Conservation (phyloP, 1,140 invertebrate genomes). For the Bursaphelenchus mucronatus region DNA sequence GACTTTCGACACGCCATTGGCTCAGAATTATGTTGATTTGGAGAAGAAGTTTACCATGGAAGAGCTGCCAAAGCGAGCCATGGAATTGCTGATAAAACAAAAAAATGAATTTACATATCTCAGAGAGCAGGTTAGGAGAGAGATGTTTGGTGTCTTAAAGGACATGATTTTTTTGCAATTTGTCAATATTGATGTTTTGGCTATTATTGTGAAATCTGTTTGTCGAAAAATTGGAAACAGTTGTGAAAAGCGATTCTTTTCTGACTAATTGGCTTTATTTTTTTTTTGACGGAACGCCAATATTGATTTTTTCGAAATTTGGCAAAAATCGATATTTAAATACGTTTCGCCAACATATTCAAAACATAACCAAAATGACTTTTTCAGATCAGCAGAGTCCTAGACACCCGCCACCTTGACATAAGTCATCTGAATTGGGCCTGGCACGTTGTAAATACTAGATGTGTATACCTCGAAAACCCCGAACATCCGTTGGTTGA, state of each 20-base stretch:
- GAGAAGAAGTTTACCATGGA: not conserved
- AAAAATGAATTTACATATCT: constrained; percentile 10
- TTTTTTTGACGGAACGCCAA: constrained; percentile 6
- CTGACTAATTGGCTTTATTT: constrained; percentile 20
- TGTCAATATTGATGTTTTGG: too few species aligned
- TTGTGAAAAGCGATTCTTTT: not conserved
- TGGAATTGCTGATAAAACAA: constrained; percentile 18
- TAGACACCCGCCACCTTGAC: constrained; percentile 1
- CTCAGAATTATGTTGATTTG: constrained; percentile 10
- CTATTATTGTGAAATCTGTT: too few species aligned
- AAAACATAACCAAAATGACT: not conserved
- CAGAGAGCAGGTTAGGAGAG: not conserved
- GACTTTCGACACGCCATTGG: constrained; percentile 22
- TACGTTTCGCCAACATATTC: too few species aligned
- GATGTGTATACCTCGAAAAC: constrained; percentile 67
- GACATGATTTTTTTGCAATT: too few species aligned
- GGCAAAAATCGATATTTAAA: too few species aligned
- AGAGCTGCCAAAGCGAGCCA: constrained; percentile 15
- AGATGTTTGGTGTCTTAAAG: too few species aligned
- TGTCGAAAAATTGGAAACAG: too few species aligned
- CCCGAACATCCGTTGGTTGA: constrained; percentile 23
- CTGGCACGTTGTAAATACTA: constrained; percentile 74
- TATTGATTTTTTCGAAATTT: constrained; percentile 4
- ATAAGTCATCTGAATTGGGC: constrained; percentile 61
- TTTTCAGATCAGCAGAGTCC: constrained; percentile 20